Evolutionary conservation across 2,113 vertebrate species (phyloP).

Genomic region (Melanocharis versteri): DNA sequence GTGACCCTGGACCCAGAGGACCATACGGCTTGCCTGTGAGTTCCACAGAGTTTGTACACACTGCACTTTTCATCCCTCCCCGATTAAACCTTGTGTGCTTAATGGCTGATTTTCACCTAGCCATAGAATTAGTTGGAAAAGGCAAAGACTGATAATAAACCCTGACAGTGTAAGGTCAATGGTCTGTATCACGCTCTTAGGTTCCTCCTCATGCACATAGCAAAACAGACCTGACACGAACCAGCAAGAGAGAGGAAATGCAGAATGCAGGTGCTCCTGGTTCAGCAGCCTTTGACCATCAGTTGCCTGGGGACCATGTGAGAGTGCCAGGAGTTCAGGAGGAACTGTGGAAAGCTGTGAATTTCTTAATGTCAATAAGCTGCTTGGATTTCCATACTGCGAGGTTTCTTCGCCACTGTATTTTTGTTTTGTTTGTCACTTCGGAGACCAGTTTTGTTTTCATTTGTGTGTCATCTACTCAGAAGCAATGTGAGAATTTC

Average conservation of each 20-base stretch:
- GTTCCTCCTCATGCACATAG: not conserved
- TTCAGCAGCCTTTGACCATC: not conserved
- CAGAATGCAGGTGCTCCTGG: not conserved
- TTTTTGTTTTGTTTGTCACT: not conserved
- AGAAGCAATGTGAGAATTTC: not conserved
- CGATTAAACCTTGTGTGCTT: not conserved
- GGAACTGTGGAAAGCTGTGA: not conserved
- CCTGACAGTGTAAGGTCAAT: conserved; percentile 6
- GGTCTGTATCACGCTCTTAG: not conserved
- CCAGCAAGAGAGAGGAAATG: not conserved
- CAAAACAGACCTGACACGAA: not conserved
- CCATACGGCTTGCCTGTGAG: conserved; percentile 96
- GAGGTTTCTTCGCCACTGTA: not conserved
- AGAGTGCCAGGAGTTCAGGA: not conserved
- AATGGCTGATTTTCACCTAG: not conserved
- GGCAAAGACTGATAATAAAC: not conserved
- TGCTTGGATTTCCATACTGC: not conserved
- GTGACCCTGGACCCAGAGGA: conserved; percentile 92
- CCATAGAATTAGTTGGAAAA: not conserved
- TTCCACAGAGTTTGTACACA: not conserved
- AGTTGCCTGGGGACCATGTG: not conserved
- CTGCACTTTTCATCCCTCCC: not conserved
- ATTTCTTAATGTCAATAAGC: not conserved
- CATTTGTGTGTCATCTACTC: not conserved
- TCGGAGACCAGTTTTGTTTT: not conserved